Percentiles rank a stretch among this genome's conserved stretches.
Conservation (phyloP, 35 echinoderm and acorn worm species). For the Patiria miniata region DNA sequence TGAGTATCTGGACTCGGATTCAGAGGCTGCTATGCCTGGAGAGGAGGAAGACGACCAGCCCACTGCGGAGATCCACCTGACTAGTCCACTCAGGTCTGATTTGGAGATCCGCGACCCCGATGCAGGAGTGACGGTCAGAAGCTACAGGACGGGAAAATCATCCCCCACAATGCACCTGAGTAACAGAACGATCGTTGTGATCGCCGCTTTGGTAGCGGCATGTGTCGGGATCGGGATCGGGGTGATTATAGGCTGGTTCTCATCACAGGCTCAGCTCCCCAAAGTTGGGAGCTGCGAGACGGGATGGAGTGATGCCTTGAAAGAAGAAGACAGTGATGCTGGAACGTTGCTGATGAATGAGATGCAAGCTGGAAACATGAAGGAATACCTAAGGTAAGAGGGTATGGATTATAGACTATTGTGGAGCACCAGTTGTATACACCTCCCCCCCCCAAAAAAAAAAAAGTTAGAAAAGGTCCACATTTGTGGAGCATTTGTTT, state of each 20-base stretch:
- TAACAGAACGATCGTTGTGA: neutral
- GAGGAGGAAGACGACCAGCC: slow-evolving; percentile 1
- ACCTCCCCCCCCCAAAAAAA: no score
- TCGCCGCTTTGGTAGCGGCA: slow-evolving; percentile 6
- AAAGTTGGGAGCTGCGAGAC: slow-evolving; percentile 4
- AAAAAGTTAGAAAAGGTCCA: no score
- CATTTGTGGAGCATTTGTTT: no score
- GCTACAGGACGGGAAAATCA: neutral
- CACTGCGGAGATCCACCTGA: neutral
- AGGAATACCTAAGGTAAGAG: slow-evolving; percentile 61
- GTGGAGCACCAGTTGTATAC: no score
- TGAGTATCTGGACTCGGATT: slow-evolving; percentile 3
- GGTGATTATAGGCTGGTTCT: slow-evolving; percentile 66
- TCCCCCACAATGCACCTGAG: slow-evolving; percentile 15
- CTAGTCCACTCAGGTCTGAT: neutral
- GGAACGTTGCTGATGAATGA: slow-evolving; percentile 44
- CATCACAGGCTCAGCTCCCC: slow-evolving; percentile 57
- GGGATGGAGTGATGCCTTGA: slow-evolving; percentile 35
- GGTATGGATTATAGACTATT: no score
- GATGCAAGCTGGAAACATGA: slow-evolving; percentile 53
- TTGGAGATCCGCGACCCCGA: neutral
- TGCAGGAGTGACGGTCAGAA: neutral
- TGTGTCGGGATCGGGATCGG: slow-evolving; percentile 42
- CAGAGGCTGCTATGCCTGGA: neutral
- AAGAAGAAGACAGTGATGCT: slow-evolving; percentile 42